A percentile compares a stretch with the other conserved stretches of the same genome.
These are phyloP conservation scores for Coleophora deauratella DNA, from an alignment of 2,888 invertebrate species.

Conservation along the genomic window DNA sequence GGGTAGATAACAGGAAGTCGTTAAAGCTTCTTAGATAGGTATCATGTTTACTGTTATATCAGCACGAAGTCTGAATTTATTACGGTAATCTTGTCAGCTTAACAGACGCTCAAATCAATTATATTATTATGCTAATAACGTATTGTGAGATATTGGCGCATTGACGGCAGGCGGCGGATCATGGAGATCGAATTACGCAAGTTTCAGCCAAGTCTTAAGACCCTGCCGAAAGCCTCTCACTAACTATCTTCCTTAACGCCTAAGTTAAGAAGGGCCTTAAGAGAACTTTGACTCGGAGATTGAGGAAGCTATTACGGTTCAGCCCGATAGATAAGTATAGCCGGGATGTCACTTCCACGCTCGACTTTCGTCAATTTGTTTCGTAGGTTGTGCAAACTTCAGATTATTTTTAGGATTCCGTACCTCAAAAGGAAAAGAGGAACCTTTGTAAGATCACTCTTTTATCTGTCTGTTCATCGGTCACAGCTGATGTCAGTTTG, in stretches of 20 bases:
- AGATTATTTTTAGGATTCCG: slow-evolving; percentile 49
- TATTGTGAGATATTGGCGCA: slow-evolving; percentile 59
- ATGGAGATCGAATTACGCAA: slow-evolving; percentile 65
- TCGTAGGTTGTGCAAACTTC: slow-evolving; percentile 64
- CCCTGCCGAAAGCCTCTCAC: slow-evolving; percentile 66
- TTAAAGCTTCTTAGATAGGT: too few relatives aligned
- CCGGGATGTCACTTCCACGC: slow-evolving; percentile 70
- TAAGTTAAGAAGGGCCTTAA: slow-evolving; percentile 72
- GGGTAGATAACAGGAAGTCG: too few relatives aligned
- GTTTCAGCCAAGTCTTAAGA: slow-evolving; percentile 68
- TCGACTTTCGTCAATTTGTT: slow-evolving; percentile 67
- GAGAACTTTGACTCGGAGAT: slow-evolving; percentile 72
- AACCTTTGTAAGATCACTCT: too few relatives aligned
- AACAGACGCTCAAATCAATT: slow-evolving; percentile 10
- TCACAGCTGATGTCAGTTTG: too few relatives aligned
- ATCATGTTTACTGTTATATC: too few relatives aligned
- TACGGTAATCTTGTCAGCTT: background rate
- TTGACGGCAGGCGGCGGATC: slow-evolving; percentile 51
- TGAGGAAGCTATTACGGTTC: slow-evolving; percentile 70
- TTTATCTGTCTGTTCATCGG: too few relatives aligned
- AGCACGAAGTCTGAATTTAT: too few relatives aligned
- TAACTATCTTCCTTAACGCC: slow-evolving; percentile 71
- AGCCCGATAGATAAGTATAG: slow-evolving; percentile 70
- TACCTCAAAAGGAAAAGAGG: too few relatives aligned
- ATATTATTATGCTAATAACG: slow-evolving; percentile 58